phyloP scores from a whole-genome alignment of 2,888 invertebrate genomes.

The Reticulitermes lucifugus region DNA sequence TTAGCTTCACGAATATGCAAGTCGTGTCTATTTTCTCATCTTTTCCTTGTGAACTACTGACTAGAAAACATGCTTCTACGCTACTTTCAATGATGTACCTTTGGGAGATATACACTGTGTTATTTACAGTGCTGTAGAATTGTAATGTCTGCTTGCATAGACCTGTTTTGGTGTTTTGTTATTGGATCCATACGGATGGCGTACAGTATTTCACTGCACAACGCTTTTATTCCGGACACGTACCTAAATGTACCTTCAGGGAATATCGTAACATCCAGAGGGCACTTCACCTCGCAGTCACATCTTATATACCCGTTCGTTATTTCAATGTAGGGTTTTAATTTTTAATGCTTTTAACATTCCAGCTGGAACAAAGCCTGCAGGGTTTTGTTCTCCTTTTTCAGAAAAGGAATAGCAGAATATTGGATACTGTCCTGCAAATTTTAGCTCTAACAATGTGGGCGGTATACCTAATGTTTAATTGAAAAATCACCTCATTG shows the following conservation, averaged over 20 bases:
- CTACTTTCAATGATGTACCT: too few species aligned
- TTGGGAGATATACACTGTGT: too few species aligned
- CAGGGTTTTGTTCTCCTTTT: neutral
- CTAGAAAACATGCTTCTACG: too few species aligned
- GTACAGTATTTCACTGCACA: neutral
- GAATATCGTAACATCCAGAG: neutral
- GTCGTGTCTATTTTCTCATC: too few species aligned
- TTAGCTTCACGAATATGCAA: too few species aligned
- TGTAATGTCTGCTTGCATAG: too few species aligned
- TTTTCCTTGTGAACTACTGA: too few species aligned
- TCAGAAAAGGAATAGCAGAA: neutral
- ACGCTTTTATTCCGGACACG: neutral
- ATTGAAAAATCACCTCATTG: constrained; percentile 48
- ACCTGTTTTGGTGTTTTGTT: too few species aligned
- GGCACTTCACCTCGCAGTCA: neutral
- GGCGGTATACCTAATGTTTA: constrained; percentile 41
- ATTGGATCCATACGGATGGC: neutral
- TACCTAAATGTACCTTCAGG: neutral
- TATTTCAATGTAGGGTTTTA: neutral
- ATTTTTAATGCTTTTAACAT: constrained; percentile 2
- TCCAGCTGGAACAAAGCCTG: neutral
- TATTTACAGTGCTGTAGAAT: too few species aligned
- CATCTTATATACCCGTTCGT: neutral
- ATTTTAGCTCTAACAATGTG: constrained; percentile 2
- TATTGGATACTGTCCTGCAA: neutral